These are phyloP conservation scores for Chaetodon trifascialis DNA, from an alignment of 2,113 vertebrate species.

Conservation along the genomic window DNA sequence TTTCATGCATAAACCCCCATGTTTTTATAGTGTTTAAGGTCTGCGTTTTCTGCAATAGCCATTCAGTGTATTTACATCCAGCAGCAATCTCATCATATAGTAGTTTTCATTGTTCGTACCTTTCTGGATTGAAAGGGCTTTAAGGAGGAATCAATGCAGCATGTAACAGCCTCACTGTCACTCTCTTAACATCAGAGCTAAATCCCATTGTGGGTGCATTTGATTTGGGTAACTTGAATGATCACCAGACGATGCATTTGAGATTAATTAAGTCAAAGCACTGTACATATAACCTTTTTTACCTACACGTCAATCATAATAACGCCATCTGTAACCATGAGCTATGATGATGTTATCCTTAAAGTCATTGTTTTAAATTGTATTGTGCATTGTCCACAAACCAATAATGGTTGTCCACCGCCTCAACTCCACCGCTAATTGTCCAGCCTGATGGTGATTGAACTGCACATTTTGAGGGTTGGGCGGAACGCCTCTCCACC, in stretches of 20 bases:
- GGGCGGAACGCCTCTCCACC: conserved; percentile 5
- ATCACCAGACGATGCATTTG: background rate
- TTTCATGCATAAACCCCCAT: background rate
- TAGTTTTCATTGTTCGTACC: background rate
- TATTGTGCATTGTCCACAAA: background rate
- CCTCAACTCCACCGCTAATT: background rate
- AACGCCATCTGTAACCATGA: background rate
- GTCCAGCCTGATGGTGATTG: conserved; percentile 49
- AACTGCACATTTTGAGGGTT: conserved; percentile 37
- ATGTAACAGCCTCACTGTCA: background rate
- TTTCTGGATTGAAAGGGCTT: background rate
- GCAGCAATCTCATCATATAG: background rate
- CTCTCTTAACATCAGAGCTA: background rate
- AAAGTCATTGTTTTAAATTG: conserved; percentile 17
- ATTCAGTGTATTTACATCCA: background rate
- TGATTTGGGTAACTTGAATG: background rate
- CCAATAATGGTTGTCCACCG: background rate
- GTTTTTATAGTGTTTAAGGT: background rate
- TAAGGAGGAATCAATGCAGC: background rate
- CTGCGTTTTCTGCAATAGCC: background rate
- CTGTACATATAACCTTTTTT: background rate
- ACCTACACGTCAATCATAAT: background rate
- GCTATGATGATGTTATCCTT: conserved; percentile 4
- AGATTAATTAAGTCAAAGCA: background rate
- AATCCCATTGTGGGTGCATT: background rate